Evolutionary conservation across 1,140 invertebrate genomes (phyloP).

Genomic region (Mya arenaria): DNA sequence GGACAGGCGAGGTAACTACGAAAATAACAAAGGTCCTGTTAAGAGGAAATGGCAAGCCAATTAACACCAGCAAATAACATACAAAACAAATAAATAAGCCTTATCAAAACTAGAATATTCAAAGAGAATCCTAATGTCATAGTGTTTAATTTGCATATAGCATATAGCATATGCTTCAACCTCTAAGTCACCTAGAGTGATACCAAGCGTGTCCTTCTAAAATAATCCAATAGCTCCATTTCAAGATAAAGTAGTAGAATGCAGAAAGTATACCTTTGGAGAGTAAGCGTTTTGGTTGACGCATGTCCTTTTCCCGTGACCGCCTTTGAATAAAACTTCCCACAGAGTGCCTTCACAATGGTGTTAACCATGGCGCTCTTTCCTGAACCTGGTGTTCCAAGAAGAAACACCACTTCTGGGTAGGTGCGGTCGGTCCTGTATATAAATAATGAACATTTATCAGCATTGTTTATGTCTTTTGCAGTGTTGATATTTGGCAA

Average conservation of each 20-base stretch:
- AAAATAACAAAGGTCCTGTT: neutral
- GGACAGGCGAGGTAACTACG: neutral
- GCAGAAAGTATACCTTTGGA: neutral
- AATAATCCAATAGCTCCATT: neutral
- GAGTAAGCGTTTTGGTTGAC: neutral
- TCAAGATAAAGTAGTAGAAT: neutral
- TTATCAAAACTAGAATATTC: too few relatives aligned
- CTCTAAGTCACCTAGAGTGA: too few relatives aligned
- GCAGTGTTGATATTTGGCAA: too few relatives aligned
- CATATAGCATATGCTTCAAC: too few relatives aligned
- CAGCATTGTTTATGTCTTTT: too few relatives aligned
- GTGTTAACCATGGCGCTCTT: conserved; percentile 35
- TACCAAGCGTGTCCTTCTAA: neutral
- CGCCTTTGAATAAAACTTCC: neutral
- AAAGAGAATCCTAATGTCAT: too few relatives aligned
- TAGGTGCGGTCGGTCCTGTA: neutral
- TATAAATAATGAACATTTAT: too few relatives aligned
- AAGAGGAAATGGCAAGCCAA: neutral
- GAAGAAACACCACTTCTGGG: neutral
- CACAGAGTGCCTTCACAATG: neutral
- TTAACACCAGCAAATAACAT: too few relatives aligned
- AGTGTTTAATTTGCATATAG: too few relatives aligned
- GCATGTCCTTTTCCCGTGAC: neutral
- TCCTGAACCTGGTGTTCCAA: conserved; percentile 15
- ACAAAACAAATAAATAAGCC: too few relatives aligned